These are phyloP conservation scores for Callorhinus ursinus DNA, from an alignment of 2,113 vertebrate genomes.

Conservation along the genomic window DNA sequence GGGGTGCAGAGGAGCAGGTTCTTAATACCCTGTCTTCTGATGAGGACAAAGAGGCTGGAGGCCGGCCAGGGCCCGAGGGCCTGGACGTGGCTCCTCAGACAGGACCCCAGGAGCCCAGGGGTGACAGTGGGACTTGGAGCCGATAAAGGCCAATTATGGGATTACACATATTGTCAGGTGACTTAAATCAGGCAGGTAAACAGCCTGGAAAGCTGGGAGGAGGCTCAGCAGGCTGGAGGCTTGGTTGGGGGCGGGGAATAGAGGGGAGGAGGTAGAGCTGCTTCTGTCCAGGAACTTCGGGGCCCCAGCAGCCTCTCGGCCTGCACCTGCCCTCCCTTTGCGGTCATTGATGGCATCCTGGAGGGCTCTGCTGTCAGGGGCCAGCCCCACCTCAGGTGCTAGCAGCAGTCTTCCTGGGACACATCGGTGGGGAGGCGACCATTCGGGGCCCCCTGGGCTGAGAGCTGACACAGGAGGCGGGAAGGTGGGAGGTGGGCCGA, in stretches of 20 bases:
- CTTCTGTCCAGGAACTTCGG: not conserved
- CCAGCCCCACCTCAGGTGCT: not conserved
- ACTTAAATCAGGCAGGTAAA: slow-evolving; percentile 45
- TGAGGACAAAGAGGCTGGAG: not conserved
- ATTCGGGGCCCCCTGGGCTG: rapidly evolving
- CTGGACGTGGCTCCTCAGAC: not conserved
- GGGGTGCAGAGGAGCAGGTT: not conserved
- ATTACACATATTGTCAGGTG: not conserved
- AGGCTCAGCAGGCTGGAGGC: not conserved
- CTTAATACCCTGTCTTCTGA: not conserved
- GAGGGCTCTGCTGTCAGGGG: not conserved
- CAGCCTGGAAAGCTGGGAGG: not conserved
- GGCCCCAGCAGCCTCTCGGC: not conserved
- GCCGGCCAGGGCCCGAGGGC: rapidly evolving
- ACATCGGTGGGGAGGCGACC: rapidly evolving
- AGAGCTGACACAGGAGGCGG: not conserved
- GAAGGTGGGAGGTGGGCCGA: not conserved
- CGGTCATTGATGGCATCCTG: rapidly evolving
- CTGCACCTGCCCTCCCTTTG: not conserved
- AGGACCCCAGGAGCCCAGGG: not conserved
- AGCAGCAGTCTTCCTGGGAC: not conserved
- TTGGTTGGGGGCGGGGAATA: rapidly evolving
- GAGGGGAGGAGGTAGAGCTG: not conserved
- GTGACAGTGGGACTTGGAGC: not conserved
- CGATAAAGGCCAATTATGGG: slow-evolving; percentile 12